Conservation (phyloP, 1,140 invertebrate genomes). For the Drosophila littoralis region DNA sequence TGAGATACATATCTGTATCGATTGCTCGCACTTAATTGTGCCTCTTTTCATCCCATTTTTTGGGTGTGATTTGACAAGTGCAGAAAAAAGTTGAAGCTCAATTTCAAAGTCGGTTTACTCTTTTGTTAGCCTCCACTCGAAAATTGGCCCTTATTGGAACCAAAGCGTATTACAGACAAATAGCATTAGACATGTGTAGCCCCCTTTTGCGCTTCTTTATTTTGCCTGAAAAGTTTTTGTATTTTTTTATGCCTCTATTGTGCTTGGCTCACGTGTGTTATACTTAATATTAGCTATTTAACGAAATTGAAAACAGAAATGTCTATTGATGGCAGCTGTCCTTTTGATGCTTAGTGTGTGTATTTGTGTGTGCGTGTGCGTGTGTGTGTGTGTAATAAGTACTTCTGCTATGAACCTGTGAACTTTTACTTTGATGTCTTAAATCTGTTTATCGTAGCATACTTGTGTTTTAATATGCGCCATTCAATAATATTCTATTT, state of each 20-base stretch:
- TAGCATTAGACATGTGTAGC: conserved; percentile 21
- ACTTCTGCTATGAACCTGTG: conserved; percentile 14
- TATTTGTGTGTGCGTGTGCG: no score
- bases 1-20: no score
- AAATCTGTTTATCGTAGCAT: conserved; percentile 28
- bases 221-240: conserved; percentile 18
- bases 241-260: conserved; percentile 27
- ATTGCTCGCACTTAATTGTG: no score
- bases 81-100: conserved; percentile 6
- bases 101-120: conserved; percentile 41
- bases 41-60: no score
- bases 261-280: conserved; percentile 45
- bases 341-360: conserved; percentile 1
- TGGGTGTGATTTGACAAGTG: background rate
- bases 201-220: conserved; percentile 19
- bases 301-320: conserved; percentile 2
- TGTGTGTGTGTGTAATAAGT: background rate
- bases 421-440: conserved; percentile 55
- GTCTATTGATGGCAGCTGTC: conserved; percentile 1
- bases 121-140: conserved; percentile 13
- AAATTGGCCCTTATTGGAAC: background rate
- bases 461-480: conserved; percentile 62
- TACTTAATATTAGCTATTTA: conserved; percentile 41
- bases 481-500: conserved; percentile 41
- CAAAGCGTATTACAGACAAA: conserved; percentile 2